phyloP scores from a whole-genome alignment of 2,888 invertebrate genomes.

The Drosophila buzzatii region DNA sequence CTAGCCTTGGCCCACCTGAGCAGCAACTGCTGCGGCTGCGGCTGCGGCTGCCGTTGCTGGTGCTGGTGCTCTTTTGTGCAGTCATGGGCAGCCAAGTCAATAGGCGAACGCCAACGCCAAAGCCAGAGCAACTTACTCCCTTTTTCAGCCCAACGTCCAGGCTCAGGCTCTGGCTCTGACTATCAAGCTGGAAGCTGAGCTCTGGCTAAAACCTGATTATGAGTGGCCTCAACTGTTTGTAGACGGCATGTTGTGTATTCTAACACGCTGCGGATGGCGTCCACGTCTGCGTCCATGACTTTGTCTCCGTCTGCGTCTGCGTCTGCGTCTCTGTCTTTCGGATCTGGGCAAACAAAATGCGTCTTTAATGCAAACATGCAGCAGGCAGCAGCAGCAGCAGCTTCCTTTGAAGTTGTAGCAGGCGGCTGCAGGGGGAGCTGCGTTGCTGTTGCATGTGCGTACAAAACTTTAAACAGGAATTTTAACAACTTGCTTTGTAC shows the following conservation, averaged over 20 bases:
- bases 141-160: conserved; percentile 49
- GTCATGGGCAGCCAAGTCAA: conserved; percentile 69
- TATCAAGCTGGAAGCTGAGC: conserved; percentile 21
- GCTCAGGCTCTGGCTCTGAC: conserved; percentile 21
- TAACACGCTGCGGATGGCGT: conserved; percentile 75
- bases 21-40: conserved; percentile 29
- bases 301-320: conserved; percentile 28
- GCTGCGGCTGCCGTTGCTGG: conserved; percentile 12
- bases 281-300: conserved; percentile 30
- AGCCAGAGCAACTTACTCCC: conserved; percentile 56
- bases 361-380: conserved; percentile 81
- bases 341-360: conserved; percentile 78
- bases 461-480: conserved; percentile 81
- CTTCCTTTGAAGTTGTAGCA: conserved; percentile 74
- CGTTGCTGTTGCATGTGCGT: conserved; percentile 74
- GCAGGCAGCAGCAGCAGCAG: conserved; percentile 60
- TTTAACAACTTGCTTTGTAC: conserved; percentile 81
- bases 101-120: conserved; percentile 42
- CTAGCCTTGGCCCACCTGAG: conserved; percentile 75
- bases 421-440: conserved; percentile 1
- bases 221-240: conserved; percentile 75
- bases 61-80: conserved; percentile 65
- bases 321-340: conserved; percentile 38
- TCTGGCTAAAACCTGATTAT: conserved; percentile 76
- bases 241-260: conserved; percentile 76